Evolutionary conservation across 2,797 vertebrate species (phyloP), one percentile per base, ranked within the genome.

Genomic region (Australoheros facetus): DNA sequence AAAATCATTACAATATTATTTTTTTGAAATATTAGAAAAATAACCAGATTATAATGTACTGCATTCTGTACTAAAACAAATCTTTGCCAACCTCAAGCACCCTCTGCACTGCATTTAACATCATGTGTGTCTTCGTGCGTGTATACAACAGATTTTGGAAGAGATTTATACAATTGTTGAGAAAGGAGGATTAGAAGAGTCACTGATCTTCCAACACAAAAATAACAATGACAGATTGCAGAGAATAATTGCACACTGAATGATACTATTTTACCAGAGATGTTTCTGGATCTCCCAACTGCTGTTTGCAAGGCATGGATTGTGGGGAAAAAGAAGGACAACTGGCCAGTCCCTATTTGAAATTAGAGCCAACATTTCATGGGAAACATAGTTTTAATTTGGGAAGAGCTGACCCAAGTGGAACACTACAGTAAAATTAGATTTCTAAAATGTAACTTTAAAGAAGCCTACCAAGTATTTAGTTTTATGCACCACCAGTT

Each of bases 201-300:
- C 42, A 69, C 26, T 51, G 64, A 69, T 51, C 57, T 32, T 55
- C 66, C 30, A 58, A 32, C 54, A 60, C 39, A 80, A 77, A 75
- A 37, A 39, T 2, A 26, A 58, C 21, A 19, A 37, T 17, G 57
- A 54, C 66, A 78, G 55, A 70, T 59, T 56, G 37, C 45, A 17
- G 14, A 45, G 16, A 66, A 48, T 66, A 19, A 70, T 57, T 56
- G n/a, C 37, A 73, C 53, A 73, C 73, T 80, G 23, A 58, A 21
- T 71, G 62, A 32, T 56, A 75, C 34, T 16, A 55, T 30, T 69
- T 69, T 17, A n/a, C 42, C 51, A 1, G 17, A 74, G 64, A 17
- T 60, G 71, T 21, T 66, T 51, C n/a, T 12, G 17, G 54, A 60
- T 69, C 32, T 26, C 71, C 42, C 8, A 21, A 30, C 51, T 32